Conservation (phyloP, 2,888 invertebrate species). For the Microctonus hyperodae region DNA sequence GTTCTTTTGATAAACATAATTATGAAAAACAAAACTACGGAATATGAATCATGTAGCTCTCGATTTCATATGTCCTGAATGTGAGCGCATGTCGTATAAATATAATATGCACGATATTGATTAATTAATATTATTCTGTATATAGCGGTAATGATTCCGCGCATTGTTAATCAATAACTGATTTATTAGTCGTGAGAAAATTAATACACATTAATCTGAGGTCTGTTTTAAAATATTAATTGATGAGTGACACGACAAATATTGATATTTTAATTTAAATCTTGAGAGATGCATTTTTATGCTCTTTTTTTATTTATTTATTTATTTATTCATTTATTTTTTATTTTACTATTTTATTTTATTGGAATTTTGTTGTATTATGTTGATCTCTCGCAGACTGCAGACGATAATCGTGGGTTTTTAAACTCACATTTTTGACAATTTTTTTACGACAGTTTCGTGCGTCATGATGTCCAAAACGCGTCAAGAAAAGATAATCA, state of each 20-base stretch:
- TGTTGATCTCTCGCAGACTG: constrained; percentile 8
- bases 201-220: background rate
- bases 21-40: background rate
- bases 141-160: constrained; percentile 33
- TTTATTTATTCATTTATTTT: background rate
- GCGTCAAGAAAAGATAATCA: background rate
- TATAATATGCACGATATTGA: constrained; percentile 18
- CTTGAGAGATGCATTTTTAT: background rate
- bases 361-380: background rate
- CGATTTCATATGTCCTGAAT: constrained; percentile 24
- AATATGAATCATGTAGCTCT: constrained; percentile 15
- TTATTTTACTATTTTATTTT: too few relatives aligned
- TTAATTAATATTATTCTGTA: constrained; percentile 33
- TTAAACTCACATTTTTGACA: constrained; percentile 22
- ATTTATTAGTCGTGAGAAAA: constrained; percentile 21
- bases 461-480: background rate
- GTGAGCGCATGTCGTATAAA: constrained; percentile 4
- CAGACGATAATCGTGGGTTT: constrained; percentile 2
- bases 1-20: constrained; percentile 5
- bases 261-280: background rate
- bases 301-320: background rate
- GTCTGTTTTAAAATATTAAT: constrained; percentile 11
- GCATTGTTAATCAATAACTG: constrained; percentile 34
- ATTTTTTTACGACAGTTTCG: constrained; percentile 23
- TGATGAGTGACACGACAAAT: background rate